Conservation (phyloP, 2,113 vertebrate genomes). For the Nannobrachium achirus region DNA sequence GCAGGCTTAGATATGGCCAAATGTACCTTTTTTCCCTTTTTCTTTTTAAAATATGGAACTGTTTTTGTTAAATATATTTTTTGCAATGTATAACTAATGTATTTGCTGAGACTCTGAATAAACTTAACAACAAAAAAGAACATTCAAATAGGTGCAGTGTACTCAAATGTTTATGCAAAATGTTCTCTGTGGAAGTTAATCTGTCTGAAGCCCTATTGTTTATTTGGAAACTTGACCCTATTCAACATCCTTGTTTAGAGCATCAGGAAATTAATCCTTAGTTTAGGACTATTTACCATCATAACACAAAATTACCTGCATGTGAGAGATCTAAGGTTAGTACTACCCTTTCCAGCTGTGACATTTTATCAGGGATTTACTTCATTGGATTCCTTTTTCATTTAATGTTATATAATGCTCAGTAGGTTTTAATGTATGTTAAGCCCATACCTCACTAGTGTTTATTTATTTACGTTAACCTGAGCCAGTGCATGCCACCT, state of each 20-base stretch:
- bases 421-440: slow-evolving; percentile 43
- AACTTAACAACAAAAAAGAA: slow-evolving; percentile 20
- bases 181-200: slow-evolving; percentile 24
- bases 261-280: slow-evolving; percentile 56
- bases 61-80: slow-evolving; percentile 39
- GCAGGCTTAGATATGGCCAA: background rate
- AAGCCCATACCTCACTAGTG: slow-evolving; percentile 38
- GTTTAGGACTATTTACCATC: slow-evolving; percentile 46
- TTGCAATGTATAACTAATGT: slow-evolving; percentile 20
- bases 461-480: slow-evolving; percentile 78
- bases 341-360: background rate
- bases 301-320: slow-evolving; percentile 20
- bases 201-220: slow-evolving; percentile 43
- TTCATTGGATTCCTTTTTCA: no score
- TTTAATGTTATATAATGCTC: background rate
- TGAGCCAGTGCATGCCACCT: slow-evolving; percentile 70
- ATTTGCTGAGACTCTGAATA: slow-evolving; percentile 12
- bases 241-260: slow-evolving; percentile 61
- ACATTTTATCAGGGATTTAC: no score
- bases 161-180: background rate
- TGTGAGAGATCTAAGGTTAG: slow-evolving; percentile 24
- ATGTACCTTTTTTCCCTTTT: slow-evolving; percentile 24
- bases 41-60: background rate
- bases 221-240: slow-evolving; percentile 56
- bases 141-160: background rate